Conservation (phyloP, 2,888 invertebrate genomes). For the Willowsia nigromaculata region DNA sequence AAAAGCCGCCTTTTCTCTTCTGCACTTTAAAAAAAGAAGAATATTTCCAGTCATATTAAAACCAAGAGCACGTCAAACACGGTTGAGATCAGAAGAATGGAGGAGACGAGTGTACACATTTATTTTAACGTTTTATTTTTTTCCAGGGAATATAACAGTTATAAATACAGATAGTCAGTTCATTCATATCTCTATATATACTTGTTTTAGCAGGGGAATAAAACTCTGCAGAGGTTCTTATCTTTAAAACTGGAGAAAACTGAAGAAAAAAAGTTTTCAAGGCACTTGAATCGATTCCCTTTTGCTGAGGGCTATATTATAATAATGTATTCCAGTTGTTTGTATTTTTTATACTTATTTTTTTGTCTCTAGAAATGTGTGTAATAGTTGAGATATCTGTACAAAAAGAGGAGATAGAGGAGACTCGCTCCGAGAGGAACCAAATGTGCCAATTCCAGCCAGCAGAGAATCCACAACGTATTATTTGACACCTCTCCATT, state of each 20-base stretch:
- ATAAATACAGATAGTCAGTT: too few species aligned
- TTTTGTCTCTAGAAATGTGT: conserved; percentile 61
- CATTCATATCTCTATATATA: neutral
- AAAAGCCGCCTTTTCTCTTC: too few species aligned
- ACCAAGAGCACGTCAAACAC: neutral
- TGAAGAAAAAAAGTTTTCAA: neutral
- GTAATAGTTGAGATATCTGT: conserved; percentile 73
- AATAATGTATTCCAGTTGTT: too few species aligned
- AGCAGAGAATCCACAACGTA: conserved; percentile 74
- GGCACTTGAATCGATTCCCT: neutral
- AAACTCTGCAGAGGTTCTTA: neutral
- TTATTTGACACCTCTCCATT: conserved; percentile 58
- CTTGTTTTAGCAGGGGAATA: neutral
- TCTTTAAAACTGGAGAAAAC: neutral
- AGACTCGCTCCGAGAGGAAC: conserved; percentile 73
- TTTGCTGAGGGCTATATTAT: too few species aligned
- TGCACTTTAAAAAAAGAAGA: too few species aligned
- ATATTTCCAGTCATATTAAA: neutral
- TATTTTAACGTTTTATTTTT: too few species aligned
- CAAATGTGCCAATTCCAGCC: conserved; percentile 74
- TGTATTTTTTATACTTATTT: too few species aligned
- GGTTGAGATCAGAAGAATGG: neutral
- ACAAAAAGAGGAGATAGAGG: conserved; percentile 72
- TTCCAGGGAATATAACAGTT: too few species aligned
- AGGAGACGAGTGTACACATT: neutral